Conservation (phyloP, 2,888 invertebrate genomes). For the Ecliptopera silaceata region DNA sequence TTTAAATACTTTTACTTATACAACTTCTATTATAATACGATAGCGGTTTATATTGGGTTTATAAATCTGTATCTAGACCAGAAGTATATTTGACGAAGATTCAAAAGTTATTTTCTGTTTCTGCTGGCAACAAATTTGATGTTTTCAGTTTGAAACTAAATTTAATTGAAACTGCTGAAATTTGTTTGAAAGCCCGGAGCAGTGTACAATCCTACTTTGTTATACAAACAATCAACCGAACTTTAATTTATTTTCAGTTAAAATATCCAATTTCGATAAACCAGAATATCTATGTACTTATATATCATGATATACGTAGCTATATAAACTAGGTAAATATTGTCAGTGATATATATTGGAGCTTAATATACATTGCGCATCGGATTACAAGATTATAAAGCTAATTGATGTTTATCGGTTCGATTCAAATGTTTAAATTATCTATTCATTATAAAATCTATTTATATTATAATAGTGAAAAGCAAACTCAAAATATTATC, state of each 20-base stretch:
- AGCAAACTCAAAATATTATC: too few relatives aligned
- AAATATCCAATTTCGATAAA: conserved; percentile 8
- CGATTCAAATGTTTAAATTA: background rate
- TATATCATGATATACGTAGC: background rate
- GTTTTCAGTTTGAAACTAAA: conserved; percentile 29
- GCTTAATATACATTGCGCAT: background rate
- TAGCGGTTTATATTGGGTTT: too few relatives aligned
- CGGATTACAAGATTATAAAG: conserved; percentile 3
- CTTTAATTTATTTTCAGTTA: conserved; percentile 38
- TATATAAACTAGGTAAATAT: background rate
- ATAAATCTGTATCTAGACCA: background rate
- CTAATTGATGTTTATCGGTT: background rate
- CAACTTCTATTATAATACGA: too few relatives aligned
- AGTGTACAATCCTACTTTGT: conserved; percentile 43
- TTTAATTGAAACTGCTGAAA: conserved; percentile 39
- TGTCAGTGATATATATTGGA: conserved; percentile 2
- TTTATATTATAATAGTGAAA: too few relatives aligned
- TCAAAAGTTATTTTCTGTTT: conserved; percentile 11
- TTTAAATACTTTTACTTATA: too few relatives aligned
- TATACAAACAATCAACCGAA: conserved; percentile 33
- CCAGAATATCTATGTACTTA: background rate
- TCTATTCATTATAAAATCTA: too few relatives aligned
- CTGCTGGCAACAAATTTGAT: conserved; percentile 25
- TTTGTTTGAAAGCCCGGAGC: conserved; percentile 34
- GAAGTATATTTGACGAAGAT: conserved; percentile 4